A percentile compares a stretch with the other conserved stretches of the same genome.
These are phyloP conservation scores for Anolis apletophallus DNA, from an alignment of 2,797 vertebrate species.

Conservation along the genomic window DNA sequence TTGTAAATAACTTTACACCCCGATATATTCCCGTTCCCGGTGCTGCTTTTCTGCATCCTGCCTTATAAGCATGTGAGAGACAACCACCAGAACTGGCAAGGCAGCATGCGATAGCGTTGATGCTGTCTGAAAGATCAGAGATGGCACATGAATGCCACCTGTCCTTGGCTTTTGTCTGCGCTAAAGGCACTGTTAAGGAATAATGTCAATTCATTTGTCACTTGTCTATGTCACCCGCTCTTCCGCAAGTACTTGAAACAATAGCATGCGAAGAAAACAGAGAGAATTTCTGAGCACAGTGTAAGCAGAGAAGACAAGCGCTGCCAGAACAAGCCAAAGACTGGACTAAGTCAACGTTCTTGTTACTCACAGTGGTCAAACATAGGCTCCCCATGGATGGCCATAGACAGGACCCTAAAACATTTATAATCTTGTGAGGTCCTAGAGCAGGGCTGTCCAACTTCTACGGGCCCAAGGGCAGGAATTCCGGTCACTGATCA, in stretches of 20 bases:
- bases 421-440: not conserved
- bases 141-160: slow-evolving; percentile 17
- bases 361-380: not conserved
- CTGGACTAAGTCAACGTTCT: not conserved
- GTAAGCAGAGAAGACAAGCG: not conserved
- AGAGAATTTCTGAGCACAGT: not conserved
- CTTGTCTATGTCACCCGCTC: slow-evolving; percentile 12
- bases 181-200: slow-evolving; percentile 22
- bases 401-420: not conserved
- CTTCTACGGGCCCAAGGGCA: too few species aligned
- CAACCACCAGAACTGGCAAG: not conserved
- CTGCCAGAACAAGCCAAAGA: not conserved
- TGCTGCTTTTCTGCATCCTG: not conserved
- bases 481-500: too few species aligned
- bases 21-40: not conserved
- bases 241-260: slow-evolving; percentile 3
- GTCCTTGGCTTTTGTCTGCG: not conserved
- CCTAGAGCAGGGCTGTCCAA: too few species aligned
- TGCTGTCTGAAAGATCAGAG: not conserved
- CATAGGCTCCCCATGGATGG: not conserved
- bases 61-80: not conserved
- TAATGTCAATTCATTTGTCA: slow-evolving; percentile 24
- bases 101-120: not conserved
- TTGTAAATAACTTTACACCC: not conserved
- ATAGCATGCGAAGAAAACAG: not conserved